These are phyloP conservation scores for Delia radicum DNA, from an alignment of 1,140 invertebrate genomes.

Conservation along the genomic window DNA sequence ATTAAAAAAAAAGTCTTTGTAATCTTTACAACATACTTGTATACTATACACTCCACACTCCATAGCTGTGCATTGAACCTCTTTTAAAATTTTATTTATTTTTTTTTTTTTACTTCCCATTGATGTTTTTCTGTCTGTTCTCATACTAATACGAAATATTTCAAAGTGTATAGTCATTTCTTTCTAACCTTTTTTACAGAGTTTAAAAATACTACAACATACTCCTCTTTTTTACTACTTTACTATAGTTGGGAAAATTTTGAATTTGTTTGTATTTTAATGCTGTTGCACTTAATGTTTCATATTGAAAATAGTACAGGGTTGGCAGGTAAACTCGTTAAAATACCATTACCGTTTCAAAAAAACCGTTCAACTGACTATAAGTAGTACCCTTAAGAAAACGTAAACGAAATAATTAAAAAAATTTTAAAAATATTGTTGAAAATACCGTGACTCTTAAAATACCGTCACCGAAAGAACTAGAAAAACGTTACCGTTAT, in stretches of 20 bases:
- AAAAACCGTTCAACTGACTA: too few relatives aligned
- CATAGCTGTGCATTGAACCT: neutral
- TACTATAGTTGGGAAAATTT: neutral
- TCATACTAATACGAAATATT: neutral
- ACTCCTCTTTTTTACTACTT: neutral
- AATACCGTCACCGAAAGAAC: too few relatives aligned
- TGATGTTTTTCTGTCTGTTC: neutral
- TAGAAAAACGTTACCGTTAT: too few relatives aligned
- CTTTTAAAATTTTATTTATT: neutral
- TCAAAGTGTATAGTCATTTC: neutral
- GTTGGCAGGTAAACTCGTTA: neutral
- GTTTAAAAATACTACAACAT: neutral
- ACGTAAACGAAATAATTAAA: too few relatives aligned
- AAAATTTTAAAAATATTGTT: too few relatives aligned
- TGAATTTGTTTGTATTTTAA: constrained; percentile 7
- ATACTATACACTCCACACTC: neutral
- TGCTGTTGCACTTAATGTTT: constrained; percentile 12
- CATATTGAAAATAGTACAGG: neutral
- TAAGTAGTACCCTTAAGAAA: too few relatives aligned
- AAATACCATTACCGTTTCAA: too few relatives aligned
- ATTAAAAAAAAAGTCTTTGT: too few relatives aligned
- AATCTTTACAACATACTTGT: neutral
- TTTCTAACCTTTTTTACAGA: neutral
- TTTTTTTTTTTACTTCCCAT: neutral
- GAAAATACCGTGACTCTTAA: too few relatives aligned